Conservation (phyloP, 2,797 vertebrate genomes). For the Salmo trutta region DNA sequence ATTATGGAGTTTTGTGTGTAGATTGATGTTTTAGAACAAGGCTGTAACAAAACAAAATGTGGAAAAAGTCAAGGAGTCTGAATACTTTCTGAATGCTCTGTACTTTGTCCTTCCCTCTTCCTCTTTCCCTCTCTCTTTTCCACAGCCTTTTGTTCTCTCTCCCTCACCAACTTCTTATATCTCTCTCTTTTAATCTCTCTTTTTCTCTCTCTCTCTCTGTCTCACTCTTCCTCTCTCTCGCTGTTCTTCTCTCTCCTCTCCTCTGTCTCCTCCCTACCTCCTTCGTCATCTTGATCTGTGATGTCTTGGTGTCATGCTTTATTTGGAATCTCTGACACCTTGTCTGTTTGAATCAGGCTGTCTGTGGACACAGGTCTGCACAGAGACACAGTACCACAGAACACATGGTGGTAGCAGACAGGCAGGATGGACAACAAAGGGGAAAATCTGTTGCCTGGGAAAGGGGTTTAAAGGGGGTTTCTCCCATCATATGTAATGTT, state of each 20-base stretch:
- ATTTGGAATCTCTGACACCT: constrained; percentile 8
- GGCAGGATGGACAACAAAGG: not conserved
- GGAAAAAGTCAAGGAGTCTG: too few relatives aligned
- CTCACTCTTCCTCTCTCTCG: constrained; percentile 5
- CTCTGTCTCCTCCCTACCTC: not conserved
- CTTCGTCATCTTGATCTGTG: constrained; percentile 5
- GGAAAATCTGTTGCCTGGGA: not conserved
- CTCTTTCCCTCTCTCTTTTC: not conserved
- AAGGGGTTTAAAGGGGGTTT: not conserved
- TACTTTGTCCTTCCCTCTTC: constrained; percentile 7
- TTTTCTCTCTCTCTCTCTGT: not conserved
- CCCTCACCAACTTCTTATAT: too few relatives aligned
- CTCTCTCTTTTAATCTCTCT: not conserved
- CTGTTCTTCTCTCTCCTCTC: not conserved
- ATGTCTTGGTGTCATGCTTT: constrained; percentile 4
- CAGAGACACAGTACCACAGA: not conserved
- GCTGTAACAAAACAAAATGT: too few relatives aligned
- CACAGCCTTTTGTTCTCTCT: too few relatives aligned
- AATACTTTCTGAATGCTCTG: too few relatives aligned
- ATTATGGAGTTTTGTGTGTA: too few relatives aligned
- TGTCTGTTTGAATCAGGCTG: constrained; percentile 12
- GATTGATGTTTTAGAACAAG: too few relatives aligned
- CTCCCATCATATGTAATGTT: not conserved
- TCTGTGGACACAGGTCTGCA: not conserved
- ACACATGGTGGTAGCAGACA: not conserved